Evolutionary conservation across 2,797 vertebrate species (phyloP).

Genomic region (Yasuhikotakia modesta): DNA sequence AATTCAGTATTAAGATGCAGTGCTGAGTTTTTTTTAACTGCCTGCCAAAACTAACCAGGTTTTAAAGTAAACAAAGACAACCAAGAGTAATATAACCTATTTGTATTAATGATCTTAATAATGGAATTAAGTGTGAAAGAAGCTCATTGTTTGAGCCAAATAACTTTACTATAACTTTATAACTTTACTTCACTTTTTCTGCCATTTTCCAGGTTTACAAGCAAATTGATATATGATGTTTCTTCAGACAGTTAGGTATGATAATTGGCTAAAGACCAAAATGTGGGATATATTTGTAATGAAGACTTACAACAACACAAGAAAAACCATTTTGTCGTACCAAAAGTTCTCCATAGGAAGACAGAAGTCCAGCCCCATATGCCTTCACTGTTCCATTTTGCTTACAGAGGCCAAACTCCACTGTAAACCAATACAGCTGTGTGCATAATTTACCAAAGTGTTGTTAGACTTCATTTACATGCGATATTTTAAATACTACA

Average conservation of each 20-base stretch:
- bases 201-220: not conserved
- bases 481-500: not conserved
- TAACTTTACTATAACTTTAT: not conserved
- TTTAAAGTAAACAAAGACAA: not conserved
- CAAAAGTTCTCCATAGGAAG: conserved; percentile 81
- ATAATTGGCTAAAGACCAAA: not conserved
- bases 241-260: not conserved
- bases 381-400: conserved; percentile 80
- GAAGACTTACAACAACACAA: not conserved
- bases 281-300: not conserved
- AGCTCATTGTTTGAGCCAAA: not conserved
- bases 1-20: not conserved
- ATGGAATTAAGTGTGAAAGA: not conserved
- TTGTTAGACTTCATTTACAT: not conserved
- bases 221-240: not conserved
- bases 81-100: not conserved
- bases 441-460: not conserved
- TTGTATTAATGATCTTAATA: not conserved
- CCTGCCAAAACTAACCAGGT: not conserved
- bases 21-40: not conserved
- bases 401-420: conserved; percentile 86
- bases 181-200: too few species aligned
- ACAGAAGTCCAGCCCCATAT: conserved; percentile 82
- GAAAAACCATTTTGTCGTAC: conserved; percentile 65
- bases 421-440: conserved; percentile 85